phyloP scores from a whole-genome alignment of 2,888 invertebrate species.

The Blastobasis adustella region DNA sequence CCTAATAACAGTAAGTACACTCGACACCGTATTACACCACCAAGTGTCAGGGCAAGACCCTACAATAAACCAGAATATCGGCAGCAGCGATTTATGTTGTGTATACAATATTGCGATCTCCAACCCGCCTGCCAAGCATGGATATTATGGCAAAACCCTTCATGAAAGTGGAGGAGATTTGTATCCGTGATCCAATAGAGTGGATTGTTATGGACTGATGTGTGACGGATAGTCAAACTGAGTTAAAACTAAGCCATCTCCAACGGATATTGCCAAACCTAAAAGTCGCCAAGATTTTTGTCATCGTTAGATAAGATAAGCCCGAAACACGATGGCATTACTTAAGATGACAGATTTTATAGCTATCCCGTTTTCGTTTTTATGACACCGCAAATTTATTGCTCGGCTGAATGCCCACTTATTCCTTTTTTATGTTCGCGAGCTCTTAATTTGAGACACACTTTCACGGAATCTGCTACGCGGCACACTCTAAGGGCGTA shows the following conservation, averaged over 20 bases:
- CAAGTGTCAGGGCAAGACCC: no score
- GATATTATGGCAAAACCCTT: no score
- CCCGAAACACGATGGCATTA: conserved; percentile 47
- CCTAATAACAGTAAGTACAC: no score
- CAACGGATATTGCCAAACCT: conserved; percentile 31
- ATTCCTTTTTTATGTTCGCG: conserved; percentile 27
- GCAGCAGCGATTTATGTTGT: no score
- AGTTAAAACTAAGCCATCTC: conserved; percentile 9
- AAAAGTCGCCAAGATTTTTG: conserved; percentile 32
- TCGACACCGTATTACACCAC: no score
- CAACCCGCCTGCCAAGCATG: no score
- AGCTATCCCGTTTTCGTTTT: conserved; percentile 49
- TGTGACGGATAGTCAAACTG: not conserved
- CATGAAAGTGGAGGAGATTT: no score
- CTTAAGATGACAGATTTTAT: conserved; percentile 57
- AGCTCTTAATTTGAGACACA: conserved; percentile 22
- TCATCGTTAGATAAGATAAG: conserved; percentile 44
- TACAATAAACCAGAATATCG: no score
- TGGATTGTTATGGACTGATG: no score
- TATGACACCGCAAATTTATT: conserved; percentile 51
- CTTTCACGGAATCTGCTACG: not conserved
- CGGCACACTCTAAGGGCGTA: no score
- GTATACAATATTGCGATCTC: no score
- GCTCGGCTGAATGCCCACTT: conserved; percentile 29
- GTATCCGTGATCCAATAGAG: no score